phyloP scores from a whole-genome alignment of 2,888 invertebrate genomes.

The Cheilosia pagana region DNA sequence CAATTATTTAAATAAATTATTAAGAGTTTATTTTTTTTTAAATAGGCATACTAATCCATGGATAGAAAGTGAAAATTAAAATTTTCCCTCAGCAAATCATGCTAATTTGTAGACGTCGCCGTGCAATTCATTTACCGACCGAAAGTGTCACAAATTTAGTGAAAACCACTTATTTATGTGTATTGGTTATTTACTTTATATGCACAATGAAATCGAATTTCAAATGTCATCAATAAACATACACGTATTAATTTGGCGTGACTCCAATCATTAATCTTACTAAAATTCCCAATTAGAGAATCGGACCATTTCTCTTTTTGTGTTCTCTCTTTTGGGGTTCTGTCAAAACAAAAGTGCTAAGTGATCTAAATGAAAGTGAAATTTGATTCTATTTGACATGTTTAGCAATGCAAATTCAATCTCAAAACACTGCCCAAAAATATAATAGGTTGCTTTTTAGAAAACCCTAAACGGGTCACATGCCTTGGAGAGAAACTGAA shows the following conservation, averaged over 20 bases:
- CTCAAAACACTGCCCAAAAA: not conserved
- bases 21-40: conserved; percentile 2
- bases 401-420: conserved; percentile 49
- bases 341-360: conserved; percentile 23
- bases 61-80: conserved; percentile 48
- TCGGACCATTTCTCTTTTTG: conserved; percentile 57
- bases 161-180: conserved; percentile 15
- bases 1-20: conserved; percentile 25
- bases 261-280: conserved; percentile 28
- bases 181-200: not conserved
- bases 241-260: conserved; percentile 12
- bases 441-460: conserved; percentile 4
- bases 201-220: conserved; percentile 2
- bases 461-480: conserved; percentile 32
- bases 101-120: not conserved
- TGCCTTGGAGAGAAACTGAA: conserved; percentile 42
- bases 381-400: conserved; percentile 34
- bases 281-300: conserved; percentile 13
- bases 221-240: conserved; percentile 17
- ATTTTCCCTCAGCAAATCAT: conserved; percentile 3
- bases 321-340: conserved; percentile 6
- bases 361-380: conserved; percentile 66
- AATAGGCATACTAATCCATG: not conserved
- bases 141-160: conserved; percentile 24
- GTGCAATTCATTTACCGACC: conserved; percentile 1